Conservation (phyloP, 2,797 vertebrate genomes). For the Toxotes lorentzi region DNA sequence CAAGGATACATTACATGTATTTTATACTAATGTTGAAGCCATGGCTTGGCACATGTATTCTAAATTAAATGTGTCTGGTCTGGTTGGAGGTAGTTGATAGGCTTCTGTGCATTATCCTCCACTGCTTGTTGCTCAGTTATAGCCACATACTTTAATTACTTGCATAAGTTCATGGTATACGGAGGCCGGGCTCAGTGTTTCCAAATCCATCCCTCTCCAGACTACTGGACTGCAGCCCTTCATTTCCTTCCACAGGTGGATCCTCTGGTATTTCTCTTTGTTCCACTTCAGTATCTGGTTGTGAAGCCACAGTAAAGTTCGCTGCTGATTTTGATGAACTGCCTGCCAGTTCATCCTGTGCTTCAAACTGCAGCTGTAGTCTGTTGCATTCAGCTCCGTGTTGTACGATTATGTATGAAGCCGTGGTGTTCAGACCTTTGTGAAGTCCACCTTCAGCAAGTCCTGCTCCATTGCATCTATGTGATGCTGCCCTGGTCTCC, state of each 20-base stretch:
- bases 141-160: background rate
- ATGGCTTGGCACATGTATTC: background rate
- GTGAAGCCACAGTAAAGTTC: conserved; percentile 4
- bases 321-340: conserved; percentile 16
- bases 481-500: conserved; percentile 43
- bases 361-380: conserved; percentile 40
- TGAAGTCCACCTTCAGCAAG: conserved; percentile 35
- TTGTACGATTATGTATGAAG: conserved; percentile 27
- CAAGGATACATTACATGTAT: background rate
- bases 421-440: conserved; percentile 44
- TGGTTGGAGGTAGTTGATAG: background rate
- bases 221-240: conserved; percentile 22
- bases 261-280: conserved; percentile 36
- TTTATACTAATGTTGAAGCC: background rate
- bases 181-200: conserved; percentile 20
- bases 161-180: conserved; percentile 35
- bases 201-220: conserved; percentile 34
- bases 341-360: conserved; percentile 34
- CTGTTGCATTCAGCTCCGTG: conserved; percentile 21
- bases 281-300: conserved; percentile 24
- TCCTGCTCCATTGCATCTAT: conserved; percentile 61
- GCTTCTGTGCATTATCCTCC: conserved; percentile 17
- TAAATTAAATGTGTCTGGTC: conserved; percentile 8
- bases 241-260: conserved; percentile 31
- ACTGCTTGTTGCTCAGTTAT: background rate